A percentile compares a stretch with the other conserved stretches of the same genome.
These are phyloP conservation scores for Portunus trituberculatus DNA, from an alignment of 1,140 invertebrate species.

Conservation along the genomic window DNA sequence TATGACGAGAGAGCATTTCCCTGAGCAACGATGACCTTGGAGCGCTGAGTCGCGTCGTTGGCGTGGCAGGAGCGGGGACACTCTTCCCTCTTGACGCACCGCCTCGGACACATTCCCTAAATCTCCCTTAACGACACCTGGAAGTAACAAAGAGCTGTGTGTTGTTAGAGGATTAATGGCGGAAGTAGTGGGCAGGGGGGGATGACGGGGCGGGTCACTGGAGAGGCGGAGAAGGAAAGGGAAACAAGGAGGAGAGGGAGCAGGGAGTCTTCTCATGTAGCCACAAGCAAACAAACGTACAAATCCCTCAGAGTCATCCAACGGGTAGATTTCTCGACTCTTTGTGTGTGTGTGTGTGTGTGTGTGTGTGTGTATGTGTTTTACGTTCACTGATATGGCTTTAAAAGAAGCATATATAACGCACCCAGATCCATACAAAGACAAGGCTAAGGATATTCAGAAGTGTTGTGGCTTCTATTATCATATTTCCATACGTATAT, in stretches of 20 bases:
- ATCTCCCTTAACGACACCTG: constrained; percentile 25
- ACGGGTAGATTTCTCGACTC: neutral
- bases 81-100: neutral
- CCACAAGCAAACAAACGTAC: constrained; percentile 49
- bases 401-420: constrained; percentile 66
- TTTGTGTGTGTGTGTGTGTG: neutral
- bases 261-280: neutral
- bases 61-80: neutral
- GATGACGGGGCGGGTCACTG: neutral
- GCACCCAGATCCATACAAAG: neutral
- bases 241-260: neutral
- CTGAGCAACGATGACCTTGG: neutral
- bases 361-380: constrained; percentile 25
- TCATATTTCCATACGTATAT: too few species aligned
- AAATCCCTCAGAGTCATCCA: neutral
- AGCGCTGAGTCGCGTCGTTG: too few species aligned
- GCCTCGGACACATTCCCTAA: constrained; percentile 9
- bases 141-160: constrained; percentile 30
- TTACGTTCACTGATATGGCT: constrained; percentile 66
- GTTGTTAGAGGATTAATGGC: constrained; percentile 41
- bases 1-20: neutral
- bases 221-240: neutral
- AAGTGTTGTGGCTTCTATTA: too few species aligned
- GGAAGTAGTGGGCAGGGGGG: constrained; percentile 3
- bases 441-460: too few species aligned